Percentiles rank a stretch among this genome's conserved stretches.
phyloP scores from a whole-genome alignment of 53 echinoderm and acorn worm species.

The Echinometra lucunter region DNA sequence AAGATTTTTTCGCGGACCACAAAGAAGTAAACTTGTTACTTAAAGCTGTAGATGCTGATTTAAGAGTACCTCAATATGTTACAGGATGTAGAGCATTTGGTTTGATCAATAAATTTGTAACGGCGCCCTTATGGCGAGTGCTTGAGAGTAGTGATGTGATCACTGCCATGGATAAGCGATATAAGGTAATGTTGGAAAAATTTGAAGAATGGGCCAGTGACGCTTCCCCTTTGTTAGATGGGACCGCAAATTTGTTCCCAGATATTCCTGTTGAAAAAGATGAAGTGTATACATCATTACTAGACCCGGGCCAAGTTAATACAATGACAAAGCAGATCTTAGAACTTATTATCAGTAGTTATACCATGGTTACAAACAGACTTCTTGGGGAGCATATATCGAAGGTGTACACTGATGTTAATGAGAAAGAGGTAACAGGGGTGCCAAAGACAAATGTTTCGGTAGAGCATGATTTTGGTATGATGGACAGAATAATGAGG shows the following conservation, averaged over 20 bases:
- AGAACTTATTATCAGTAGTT: slow-evolving; percentile 22
- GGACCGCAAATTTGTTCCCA: slow-evolving; percentile 68
- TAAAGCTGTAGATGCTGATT: slow-evolving; percentile 71
- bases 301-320: neutral
- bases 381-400: slow-evolving; percentile 50
- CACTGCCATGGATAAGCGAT: slow-evolving; percentile 59
- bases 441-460: slow-evolving; percentile 76
- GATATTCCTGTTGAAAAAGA: slow-evolving; percentile 48
- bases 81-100: slow-evolving; percentile 75
- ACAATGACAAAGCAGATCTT: slow-evolving; percentile 23
- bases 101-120: slow-evolving; percentile 75
- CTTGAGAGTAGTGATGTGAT: slow-evolving; percentile 70
- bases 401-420: too few relatives aligned
- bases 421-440: slow-evolving; percentile 67
- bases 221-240: slow-evolving; percentile 68
- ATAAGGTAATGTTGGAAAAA: neutral
- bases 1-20: slow-evolving; percentile 66
- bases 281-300: neutral
- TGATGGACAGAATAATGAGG: slow-evolving; percentile 77
- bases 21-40: slow-evolving; percentile 69
- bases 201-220: slow-evolving; percentile 71
- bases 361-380: slow-evolving; percentile 23
- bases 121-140: slow-evolving; percentile 75
- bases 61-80: slow-evolving; percentile 67
- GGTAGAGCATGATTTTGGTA: slow-evolving; percentile 76